phyloP scores from a whole-genome alignment of 2,113 vertebrate species.

The Salminus brasiliensis region DNA sequence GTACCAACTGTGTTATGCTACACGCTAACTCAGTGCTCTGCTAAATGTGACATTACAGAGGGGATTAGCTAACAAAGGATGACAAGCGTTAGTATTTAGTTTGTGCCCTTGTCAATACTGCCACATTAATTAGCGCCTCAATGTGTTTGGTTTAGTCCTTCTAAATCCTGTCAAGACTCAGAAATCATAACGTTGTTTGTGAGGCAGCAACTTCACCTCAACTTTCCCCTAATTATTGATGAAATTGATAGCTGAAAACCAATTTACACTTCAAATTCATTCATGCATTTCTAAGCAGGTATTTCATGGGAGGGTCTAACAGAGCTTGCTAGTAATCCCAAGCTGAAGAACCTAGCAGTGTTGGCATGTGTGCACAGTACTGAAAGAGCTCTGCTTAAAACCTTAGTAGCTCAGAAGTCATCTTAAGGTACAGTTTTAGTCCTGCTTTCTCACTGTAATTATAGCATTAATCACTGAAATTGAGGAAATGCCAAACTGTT shows the following conservation, averaged over 20 bases:
- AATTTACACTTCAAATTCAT: not conserved
- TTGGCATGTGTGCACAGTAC: not conserved
- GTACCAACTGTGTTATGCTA: slow-evolving; percentile 11
- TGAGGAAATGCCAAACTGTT: not conserved
- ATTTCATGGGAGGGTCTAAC: not conserved
- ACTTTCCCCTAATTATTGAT: not conserved
- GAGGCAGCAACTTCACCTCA: not conserved
- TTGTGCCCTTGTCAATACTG: not conserved
- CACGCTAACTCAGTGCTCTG: slow-evolving; percentile 18
- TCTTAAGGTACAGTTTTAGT: not conserved
- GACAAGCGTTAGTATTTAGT: not conserved
- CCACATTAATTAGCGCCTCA: not conserved
- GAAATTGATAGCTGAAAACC: not conserved
- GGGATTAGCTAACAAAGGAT: slow-evolving; percentile 19
- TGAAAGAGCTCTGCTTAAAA: not conserved
- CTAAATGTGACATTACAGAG: slow-evolving; percentile 19
- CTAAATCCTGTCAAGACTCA: not conserved
- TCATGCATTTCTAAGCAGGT: not conserved
- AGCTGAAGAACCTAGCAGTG: not conserved
- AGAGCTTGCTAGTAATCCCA: not conserved
- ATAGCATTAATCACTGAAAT: not conserved
- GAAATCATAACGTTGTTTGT: not conserved
- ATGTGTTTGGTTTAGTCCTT: not conserved
- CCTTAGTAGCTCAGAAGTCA: not conserved
- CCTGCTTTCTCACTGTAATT: not conserved